A percentile compares a stretch with the other conserved stretches of the same genome.
phyloP scores from a whole-genome alignment of 92 coral and sea anemone species.

The Desmophyllum pertusum region DNA sequence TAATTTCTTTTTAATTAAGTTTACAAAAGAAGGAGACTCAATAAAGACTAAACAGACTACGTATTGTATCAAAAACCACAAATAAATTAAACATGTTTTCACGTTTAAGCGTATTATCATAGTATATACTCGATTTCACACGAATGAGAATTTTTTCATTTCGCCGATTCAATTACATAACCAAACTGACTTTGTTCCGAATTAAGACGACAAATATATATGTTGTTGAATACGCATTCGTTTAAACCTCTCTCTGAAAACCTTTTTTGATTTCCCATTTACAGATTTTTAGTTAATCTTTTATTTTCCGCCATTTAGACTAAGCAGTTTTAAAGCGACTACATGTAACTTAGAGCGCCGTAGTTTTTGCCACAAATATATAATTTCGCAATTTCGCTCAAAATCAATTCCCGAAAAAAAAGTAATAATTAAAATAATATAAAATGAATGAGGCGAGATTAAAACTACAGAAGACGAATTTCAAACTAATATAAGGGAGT shows the following conservation, averaged over 20 bases:
- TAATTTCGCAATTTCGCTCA: neutral
- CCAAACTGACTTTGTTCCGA: neutral
- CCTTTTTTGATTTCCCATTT: neutral
- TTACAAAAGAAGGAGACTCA: neutral
- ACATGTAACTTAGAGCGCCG: neutral
- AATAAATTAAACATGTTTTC: conserved; percentile 1
- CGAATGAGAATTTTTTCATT: neutral
- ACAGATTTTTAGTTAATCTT: neutral
- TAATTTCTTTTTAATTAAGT: neutral
- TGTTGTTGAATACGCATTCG: neutral
- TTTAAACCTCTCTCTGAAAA: neutral
- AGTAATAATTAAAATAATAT: neutral
- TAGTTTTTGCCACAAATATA: neutral
- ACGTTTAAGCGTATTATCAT: neutral
- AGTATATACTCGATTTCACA: neutral
- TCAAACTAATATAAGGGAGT: neutral
- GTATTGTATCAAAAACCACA: neutral
- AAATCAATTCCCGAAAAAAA: neutral
- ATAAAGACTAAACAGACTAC: conserved; percentile 12
- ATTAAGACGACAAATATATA: neutral
- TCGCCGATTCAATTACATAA: neutral
- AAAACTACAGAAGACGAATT: neutral
- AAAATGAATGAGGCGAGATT: neutral
- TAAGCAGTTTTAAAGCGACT: neutral
- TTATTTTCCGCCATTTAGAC: neutral